Conservation (phyloP, 2,113 vertebrate species). For the Tauraco erythrolophus region DNA sequence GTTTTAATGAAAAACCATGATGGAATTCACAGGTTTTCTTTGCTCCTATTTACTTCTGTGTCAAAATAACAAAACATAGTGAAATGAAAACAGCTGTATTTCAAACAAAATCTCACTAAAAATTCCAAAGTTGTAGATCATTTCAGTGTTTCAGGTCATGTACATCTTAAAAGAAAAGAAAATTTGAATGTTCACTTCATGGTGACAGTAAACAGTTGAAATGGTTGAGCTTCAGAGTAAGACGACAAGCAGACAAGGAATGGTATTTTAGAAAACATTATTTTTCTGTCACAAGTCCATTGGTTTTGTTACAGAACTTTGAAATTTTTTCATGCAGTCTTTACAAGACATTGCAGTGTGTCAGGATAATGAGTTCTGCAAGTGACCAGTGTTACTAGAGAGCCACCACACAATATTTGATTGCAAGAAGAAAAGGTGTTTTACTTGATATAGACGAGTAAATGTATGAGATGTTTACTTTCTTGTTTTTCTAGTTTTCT, state of each 20-base stretch:
- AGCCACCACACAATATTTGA: too few relatives aligned
- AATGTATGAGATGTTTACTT: neutral
- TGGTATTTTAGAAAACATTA: neutral
- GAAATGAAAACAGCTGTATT: neutral
- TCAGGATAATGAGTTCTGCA: too few relatives aligned
- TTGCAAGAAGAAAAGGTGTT: too few relatives aligned
- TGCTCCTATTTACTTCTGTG: neutral
- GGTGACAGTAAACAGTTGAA: neutral
- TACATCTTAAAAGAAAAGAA: neutral
- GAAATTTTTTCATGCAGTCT: neutral
- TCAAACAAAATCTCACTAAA: neutral
- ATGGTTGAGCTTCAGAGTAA: neutral
- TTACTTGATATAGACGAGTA: too few relatives aligned
- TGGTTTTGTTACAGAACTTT: neutral
- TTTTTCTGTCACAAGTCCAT: neutral
- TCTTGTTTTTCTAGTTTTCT: neutral
- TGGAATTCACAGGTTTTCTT: neutral
- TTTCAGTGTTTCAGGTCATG: neutral
- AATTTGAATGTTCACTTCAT: neutral
- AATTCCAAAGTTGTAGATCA: neutral
- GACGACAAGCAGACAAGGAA: neutral
- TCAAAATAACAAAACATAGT: neutral
- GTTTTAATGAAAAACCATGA: too few relatives aligned
- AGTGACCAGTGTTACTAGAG: too few relatives aligned
- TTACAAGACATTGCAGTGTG: neutral